Conservation (phyloP, 2,113 vertebrate genomes). For the Cynopterus brachyotis region DNA sequence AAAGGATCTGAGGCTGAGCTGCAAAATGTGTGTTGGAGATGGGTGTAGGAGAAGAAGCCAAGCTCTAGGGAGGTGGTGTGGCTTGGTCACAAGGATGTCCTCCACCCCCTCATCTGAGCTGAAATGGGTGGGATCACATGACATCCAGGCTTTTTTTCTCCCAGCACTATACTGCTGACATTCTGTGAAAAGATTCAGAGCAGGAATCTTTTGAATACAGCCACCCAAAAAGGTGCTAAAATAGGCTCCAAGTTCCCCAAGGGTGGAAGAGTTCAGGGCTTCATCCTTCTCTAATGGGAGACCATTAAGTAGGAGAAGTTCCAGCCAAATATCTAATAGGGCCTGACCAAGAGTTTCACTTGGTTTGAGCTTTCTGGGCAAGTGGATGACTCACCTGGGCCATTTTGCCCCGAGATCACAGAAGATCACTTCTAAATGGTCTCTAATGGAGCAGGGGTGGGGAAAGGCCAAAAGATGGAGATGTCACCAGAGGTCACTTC, state of each 20-base stretch:
- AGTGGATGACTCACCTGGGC: neutral
- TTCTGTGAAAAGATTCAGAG: neutral
- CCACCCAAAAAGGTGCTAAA: neutral
- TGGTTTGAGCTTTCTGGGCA: neutral
- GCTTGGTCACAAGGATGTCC: neutral
- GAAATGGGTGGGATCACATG: neutral
- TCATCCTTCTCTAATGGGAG: neutral
- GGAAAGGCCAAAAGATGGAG: neutral
- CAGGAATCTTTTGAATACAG: neutral
- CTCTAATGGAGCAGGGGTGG: neutral
- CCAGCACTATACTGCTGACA: rapidly evolving
- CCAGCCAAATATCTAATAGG: neutral
- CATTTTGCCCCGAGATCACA: neutral
- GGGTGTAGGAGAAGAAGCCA: neutral
- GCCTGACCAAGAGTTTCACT: neutral
- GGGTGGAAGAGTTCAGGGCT: neutral
- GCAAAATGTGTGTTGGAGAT: neutral
- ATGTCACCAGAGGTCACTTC: neutral
- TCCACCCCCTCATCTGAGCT: neutral
- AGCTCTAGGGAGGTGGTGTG: neutral
- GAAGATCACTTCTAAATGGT: neutral
- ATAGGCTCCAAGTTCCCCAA: neutral
- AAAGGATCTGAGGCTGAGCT: neutral
- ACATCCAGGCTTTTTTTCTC: neutral
- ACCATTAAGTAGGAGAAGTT: neutral